phyloP scores from a whole-genome alignment of 2,113 vertebrate species.

The Phalacrocorax aristotelis region DNA sequence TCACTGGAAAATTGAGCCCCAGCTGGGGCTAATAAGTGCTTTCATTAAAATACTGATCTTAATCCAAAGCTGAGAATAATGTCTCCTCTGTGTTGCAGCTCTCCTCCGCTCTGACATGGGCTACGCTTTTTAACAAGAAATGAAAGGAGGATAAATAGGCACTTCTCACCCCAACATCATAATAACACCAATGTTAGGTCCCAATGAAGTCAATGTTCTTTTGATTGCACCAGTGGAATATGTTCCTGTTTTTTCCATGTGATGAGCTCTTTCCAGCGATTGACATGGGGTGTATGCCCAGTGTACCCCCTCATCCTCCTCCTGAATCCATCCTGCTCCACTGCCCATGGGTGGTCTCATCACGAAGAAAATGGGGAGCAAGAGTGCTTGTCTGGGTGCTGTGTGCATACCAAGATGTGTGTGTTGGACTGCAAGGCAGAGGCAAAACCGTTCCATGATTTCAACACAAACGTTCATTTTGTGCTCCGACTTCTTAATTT shows the following conservation, averaged over 20 bases:
- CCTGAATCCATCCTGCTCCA: neutral
- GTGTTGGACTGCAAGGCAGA: neutral
- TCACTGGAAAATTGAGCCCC: conserved; percentile 69
- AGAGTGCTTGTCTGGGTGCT: neutral
- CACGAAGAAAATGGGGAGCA: neutral
- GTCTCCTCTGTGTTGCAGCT: conserved; percentile 66
- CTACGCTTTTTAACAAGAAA: conserved; percentile 72
- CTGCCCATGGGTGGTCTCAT: neutral
- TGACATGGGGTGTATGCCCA: neutral
- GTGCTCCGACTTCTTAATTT: neutral
- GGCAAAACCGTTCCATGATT: neutral
- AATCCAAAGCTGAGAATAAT: conserved; percentile 72
- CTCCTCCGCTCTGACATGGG: conserved; percentile 46
- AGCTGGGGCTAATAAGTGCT: conserved; percentile 77
- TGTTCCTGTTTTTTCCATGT: neutral
- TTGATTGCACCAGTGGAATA: neutral
- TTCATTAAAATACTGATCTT: conserved; percentile 71
- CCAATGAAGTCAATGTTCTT: conserved; percentile 15
- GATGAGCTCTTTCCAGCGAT: neutral
- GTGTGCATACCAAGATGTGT: neutral
- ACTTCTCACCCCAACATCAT: conserved; percentile 29
- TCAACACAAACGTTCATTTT: neutral
- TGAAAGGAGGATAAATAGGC: conserved; percentile 61
- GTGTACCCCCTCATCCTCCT: neutral
- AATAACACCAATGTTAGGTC: conserved; percentile 1